Base-by-base conservation (phyloP, 2,888 invertebrate species). In the Aplocera efformata region DNA sequence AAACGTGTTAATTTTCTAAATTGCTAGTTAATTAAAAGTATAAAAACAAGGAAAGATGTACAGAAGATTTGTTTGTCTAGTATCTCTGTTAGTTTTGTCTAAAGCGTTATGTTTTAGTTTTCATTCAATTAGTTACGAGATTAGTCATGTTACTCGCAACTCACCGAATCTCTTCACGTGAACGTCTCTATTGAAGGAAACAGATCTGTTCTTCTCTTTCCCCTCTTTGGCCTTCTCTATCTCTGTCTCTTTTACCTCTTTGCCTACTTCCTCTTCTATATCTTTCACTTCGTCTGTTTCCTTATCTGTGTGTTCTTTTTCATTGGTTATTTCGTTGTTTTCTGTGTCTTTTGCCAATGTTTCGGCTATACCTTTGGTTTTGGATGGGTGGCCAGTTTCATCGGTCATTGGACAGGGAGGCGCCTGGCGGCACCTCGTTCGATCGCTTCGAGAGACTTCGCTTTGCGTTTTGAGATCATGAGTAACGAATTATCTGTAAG, bases 111-210 rank as follows among this genome's bases (percentile, higher is more conserved):
- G 13, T 17, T 17, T 17, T 17, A 17, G 13, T 17, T 17, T 3
- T 3, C 13, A 17, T 17, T 17, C 13, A 2, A 17, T 17, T 17
- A 3, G 13, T 17, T 17, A 17, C 13, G 13, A 2, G 13, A 17
- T 17, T 17, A 17, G 13, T 17, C 5, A 3, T 17, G 13, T 17
- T 17, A 17, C 9, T 32, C 40, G 45, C 41, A 63, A 85, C 93
- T 92, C 92, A 94, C 95, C 94, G 89, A 95, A 95, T 90, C 95
- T 90, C 86, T 96, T 96, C 75, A 96, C 94, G 90, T 95, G 95
- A 70, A 96, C 95, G 91, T 95, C 95, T 83, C 94, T 91, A 91
- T 96, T 95, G 90, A 96, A 96, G 79, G 95, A 96, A 67, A 96
- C 96, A 90, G 94, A 81, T 91, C 93, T 80, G 77, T 88, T 81